These are phyloP conservation scores for Lynx canadensis DNA, from an alignment of 2,113 vertebrate genomes.

Conservation along the genomic window DNA sequence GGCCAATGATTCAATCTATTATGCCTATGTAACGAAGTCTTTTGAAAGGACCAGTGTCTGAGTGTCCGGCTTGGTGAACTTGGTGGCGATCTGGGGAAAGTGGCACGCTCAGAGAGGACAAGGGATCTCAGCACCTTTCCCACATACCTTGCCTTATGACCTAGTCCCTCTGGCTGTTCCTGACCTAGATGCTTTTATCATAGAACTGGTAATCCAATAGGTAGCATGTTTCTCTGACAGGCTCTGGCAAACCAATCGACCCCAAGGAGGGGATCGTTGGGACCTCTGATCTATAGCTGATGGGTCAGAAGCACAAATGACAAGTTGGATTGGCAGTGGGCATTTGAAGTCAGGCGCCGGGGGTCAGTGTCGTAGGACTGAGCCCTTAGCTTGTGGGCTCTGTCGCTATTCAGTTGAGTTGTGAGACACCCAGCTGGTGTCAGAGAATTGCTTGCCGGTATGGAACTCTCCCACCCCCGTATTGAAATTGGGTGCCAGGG, in stretches of 20 bases:
- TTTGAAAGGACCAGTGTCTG: neutral
- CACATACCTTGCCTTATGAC: neutral
- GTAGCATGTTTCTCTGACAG: neutral
- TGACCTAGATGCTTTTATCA: neutral
- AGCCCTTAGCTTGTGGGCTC: neutral
- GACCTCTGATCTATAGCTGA: neutral
- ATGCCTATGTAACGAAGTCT: neutral
- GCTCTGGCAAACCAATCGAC: neutral
- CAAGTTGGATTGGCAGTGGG: neutral
- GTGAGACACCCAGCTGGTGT: neutral
- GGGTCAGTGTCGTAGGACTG: neutral
- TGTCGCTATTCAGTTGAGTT: neutral
- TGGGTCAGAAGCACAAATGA: neutral
- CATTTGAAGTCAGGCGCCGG: neutral
- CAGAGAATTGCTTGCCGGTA: neutral
- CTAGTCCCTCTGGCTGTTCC: neutral
- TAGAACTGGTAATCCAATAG: neutral
- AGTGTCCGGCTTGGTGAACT: neutral
- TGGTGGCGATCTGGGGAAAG: neutral
- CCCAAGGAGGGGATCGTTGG: neutral
- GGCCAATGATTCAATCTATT: neutral
- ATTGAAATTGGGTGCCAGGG: neutral
- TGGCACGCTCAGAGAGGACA: fast-evolving
- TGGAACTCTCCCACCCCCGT: no score
- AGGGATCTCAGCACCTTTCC: neutral